Percentiles rank a stretch among this genome's conserved stretches.
These are phyloP conservation scores for Lagria hirta DNA, from an alignment of 2,888 invertebrate genomes.

Conservation along the genomic window DNA sequence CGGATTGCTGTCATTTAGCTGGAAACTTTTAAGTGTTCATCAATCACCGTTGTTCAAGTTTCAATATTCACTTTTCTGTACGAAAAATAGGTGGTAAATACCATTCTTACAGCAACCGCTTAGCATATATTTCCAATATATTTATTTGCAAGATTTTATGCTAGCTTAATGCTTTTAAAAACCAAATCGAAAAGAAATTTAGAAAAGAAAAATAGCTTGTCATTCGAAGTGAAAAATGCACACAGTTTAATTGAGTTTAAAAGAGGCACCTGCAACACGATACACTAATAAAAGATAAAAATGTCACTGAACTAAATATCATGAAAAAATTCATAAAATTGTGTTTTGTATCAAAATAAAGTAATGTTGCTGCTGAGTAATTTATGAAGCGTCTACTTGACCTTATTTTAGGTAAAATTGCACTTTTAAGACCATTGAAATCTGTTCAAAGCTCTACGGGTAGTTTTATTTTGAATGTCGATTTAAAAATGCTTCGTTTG, in stretches of 20 bases:
- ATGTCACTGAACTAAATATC: slow-evolving; percentile 26
- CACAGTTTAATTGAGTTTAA: slow-evolving; percentile 30
- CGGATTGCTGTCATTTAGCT: too few species aligned
- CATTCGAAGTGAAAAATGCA: slow-evolving; percentile 32
- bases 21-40: too few species aligned
- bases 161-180: slow-evolving; percentile 14
- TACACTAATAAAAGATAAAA: slow-evolving; percentile 23
- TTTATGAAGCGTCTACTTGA: too few species aligned
- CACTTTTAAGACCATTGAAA: slow-evolving; percentile 39
- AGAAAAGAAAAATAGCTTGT: slow-evolving; percentile 33
- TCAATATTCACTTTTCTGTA: slow-evolving; percentile 45
- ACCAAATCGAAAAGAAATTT: slow-evolving; percentile 26
- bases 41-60: slow-evolving; percentile 44
- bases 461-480: slow-evolving; percentile 48
- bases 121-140: slow-evolving; percentile 20
- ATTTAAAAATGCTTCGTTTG: slow-evolving; percentile 43
- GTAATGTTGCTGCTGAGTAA: too few species aligned
- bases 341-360: too few species aligned
- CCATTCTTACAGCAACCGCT: slow-evolving; percentile 22
- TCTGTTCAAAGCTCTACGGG: slow-evolving; percentile 43
- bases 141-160: slow-evolving; percentile 20
- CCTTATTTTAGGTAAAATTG: too few species aligned
- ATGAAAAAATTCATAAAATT: slow-evolving; percentile 30
- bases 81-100: too few species aligned
- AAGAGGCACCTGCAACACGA: slow-evolving; percentile 30